Evolutionary conservation across 2,888 invertebrate species (phyloP).

Genomic region (Apodemia duryi): DNA sequence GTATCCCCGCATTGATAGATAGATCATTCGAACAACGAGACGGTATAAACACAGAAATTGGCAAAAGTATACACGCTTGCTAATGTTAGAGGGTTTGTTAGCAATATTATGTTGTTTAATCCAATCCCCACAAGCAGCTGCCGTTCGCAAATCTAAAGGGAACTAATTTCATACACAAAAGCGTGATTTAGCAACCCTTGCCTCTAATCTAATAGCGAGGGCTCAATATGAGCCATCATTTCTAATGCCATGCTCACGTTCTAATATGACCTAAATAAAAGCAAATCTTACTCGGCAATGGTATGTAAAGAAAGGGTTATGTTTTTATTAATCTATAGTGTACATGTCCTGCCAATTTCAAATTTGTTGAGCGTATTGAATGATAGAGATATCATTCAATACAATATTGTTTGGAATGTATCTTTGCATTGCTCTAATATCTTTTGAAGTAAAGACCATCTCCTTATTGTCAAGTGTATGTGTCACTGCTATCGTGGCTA

Average conservation of each 20-base stretch:
- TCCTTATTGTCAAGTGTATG: too few relatives aligned
- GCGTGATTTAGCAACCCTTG: constrained; percentile 72
- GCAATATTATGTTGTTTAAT: constrained; percentile 53
- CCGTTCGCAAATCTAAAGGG: constrained; percentile 48
- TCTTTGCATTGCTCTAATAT: too few relatives aligned
- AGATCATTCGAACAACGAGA: background rate
- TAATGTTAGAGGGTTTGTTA: background rate
- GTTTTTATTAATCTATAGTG: background rate
- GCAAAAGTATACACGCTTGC: background rate
- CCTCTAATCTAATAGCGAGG: constrained; percentile 53
- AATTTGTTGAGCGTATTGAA: too few relatives aligned
- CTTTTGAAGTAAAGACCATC: too few relatives aligned
- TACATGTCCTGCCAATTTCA: too few relatives aligned
- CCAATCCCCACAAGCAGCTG: constrained; percentile 55
- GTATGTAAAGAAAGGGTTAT: background rate
- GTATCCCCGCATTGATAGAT: too few relatives aligned
- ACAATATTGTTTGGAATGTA: too few relatives aligned
- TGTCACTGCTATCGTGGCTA: too few relatives aligned
- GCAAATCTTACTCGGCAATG: background rate
- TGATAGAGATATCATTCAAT: too few relatives aligned
- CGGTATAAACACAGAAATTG: background rate
- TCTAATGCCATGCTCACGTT: constrained; percentile 15
- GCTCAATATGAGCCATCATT: constrained; percentile 22
- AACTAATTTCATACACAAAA: constrained; percentile 52
- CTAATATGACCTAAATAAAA: constrained; percentile 11